phyloP scores from a whole-genome alignment of 2,113 vertebrate species.

The Camelus dromedarius region DNA sequence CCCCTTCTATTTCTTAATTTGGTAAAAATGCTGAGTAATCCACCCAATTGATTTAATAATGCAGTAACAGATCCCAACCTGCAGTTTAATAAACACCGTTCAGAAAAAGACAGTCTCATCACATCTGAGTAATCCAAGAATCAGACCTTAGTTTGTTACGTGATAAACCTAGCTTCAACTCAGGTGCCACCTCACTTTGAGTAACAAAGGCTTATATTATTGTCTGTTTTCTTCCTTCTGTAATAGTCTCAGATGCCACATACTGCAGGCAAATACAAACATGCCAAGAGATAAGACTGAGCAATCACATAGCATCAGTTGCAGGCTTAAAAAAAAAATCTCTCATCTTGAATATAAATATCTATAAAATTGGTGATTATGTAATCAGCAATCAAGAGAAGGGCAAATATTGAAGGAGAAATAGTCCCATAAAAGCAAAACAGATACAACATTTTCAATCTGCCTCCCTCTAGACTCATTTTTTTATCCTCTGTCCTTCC shows the following conservation, averaged over 20 bases:
- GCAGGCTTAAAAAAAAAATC: neutral
- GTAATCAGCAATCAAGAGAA: constrained; percentile 42
- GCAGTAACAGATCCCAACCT: neutral
- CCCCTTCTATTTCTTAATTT: neutral
- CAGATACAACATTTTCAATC: neutral
- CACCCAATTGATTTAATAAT: neutral
- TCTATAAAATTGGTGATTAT: constrained; percentile 41
- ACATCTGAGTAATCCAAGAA: neutral
- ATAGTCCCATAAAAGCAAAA: constrained; percentile 1
- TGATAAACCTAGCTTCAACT: neutral
- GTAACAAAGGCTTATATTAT: neutral
- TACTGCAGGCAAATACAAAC: neutral
- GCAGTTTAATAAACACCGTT: neutral
- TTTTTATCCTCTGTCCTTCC: constrained; percentile 46
- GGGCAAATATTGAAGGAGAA: constrained; percentile 13
- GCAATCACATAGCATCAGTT: neutral
- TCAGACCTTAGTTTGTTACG: neutral
- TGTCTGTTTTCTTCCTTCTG: neutral
- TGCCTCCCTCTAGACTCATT: neutral
- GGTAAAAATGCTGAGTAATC: neutral
- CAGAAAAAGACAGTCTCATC: constrained; percentile 13
- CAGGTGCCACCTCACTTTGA: neutral
- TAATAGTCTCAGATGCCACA: neutral
- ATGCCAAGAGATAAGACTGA: neutral
- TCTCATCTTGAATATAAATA: neutral